Percentiles rank a stretch among this genome's conserved stretches.
These are phyloP conservation scores for Caretta caretta DNA, from an alignment of 2,113 vertebrate species.

Conservation along the genomic window DNA sequence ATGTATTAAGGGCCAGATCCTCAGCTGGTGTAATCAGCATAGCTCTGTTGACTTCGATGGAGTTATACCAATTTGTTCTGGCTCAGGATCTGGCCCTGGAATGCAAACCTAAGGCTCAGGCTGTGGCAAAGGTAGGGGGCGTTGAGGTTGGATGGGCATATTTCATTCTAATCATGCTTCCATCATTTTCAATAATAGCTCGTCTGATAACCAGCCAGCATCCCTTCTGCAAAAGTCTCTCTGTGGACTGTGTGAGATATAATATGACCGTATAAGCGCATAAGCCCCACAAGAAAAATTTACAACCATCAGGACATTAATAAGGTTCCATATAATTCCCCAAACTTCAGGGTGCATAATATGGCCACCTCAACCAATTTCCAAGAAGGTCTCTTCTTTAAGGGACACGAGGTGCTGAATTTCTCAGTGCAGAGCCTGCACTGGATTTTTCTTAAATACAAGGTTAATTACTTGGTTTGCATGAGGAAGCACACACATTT, in stretches of 20 bases:
- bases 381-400: constrained; percentile 44
- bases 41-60: neutral
- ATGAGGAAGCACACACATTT: constrained; percentile 58
- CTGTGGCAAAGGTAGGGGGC: rapidly evolving
- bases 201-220: neutral
- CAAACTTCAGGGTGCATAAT: constrained; percentile 23
- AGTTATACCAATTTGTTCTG: neutral
- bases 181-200: neutral
- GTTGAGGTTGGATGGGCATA: neutral
- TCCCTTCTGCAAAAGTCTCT: neutral
- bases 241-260: neutral
- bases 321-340: neutral
- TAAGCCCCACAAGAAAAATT: constrained; percentile 49
- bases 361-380: constrained; percentile 52
- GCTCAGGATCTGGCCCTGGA: neutral
- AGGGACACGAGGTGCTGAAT: constrained; percentile 67
- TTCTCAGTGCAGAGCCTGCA: constrained; percentile 62
- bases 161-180: neutral
- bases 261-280: constrained; percentile 28
- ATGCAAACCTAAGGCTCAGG: neutral
- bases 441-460: constrained; percentile 64
- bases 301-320: constrained; percentile 35
- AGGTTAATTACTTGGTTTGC: constrained; percentile 69
- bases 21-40: neutral
- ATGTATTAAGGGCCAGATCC: rapidly evolving